These are phyloP conservation scores for Lycodopsis pacificus DNA, from an alignment of 2,797 vertebrate species.

Conservation along the genomic window DNA sequence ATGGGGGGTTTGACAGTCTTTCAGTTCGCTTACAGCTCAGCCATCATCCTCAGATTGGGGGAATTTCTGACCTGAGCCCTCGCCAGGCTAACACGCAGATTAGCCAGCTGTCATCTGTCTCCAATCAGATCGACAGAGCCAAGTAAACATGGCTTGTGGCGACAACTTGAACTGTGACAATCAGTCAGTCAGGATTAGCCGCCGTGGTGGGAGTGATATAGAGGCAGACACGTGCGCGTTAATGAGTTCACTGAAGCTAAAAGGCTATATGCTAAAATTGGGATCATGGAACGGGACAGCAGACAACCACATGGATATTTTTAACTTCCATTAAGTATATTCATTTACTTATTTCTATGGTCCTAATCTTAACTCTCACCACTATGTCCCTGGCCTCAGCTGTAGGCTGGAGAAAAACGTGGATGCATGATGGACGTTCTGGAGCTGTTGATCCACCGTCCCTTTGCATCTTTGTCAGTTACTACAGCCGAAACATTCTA, in stretches of 20 bases:
- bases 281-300: conserved; percentile 35
- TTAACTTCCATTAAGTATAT: conserved; percentile 11
- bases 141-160: conserved; percentile 65
- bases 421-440: background rate
- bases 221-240: conserved; percentile 53
- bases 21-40: conserved; percentile 40
- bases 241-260: conserved; percentile 64
- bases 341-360: conserved; percentile 8
- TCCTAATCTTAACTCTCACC: conserved; percentile 19
- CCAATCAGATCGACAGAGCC: conserved; percentile 62
- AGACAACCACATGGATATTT: conserved; percentile 42
- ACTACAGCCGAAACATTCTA: conserved; percentile 29
- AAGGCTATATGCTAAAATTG: conserved; percentile 49
- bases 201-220: conserved; percentile 45
- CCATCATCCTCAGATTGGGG: conserved; percentile 47
- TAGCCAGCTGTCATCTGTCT: conserved; percentile 69
- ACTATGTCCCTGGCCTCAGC: conserved; percentile 7
- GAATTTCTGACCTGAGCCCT: conserved; percentile 54
- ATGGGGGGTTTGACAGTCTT: conserved; percentile 24
- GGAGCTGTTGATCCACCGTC: background rate
- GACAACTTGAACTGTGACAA: conserved; percentile 63
- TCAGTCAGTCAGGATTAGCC: conserved; percentile 72
- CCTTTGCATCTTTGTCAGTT: background rate
- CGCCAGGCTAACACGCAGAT: conserved; percentile 48
- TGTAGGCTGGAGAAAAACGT: background rate